phyloP scores from a whole-genome alignment of 2,113 vertebrate genomes.

The Engraulis encrasicolus region DNA sequence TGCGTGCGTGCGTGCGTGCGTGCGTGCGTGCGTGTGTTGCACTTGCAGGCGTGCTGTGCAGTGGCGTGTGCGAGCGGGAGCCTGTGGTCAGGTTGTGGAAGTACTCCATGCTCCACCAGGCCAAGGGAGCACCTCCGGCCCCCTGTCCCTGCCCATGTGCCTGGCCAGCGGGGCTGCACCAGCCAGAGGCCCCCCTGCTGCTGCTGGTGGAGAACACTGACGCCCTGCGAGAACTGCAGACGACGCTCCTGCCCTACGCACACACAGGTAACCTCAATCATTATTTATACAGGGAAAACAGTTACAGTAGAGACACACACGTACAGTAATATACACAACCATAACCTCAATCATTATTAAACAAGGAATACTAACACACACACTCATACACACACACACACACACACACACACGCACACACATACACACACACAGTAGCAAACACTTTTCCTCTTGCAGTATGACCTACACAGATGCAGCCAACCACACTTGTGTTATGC shows the following conservation, averaged over 20 bases:
- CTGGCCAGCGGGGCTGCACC: slow-evolving; percentile 9
- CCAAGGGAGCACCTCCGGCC: not conserved
- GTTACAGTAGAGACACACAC: too few species aligned
- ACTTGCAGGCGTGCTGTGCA: slow-evolving; percentile 41
- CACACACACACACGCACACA: too few species aligned
- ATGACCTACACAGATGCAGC: too few species aligned
- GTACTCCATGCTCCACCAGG: not conserved
- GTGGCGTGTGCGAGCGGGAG: not conserved
- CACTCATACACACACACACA: too few species aligned
- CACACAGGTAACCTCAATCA: not conserved
- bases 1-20: too few species aligned
- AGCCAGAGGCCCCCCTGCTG: slow-evolving; percentile 22
- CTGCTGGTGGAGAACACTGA: slow-evolving; percentile 41
- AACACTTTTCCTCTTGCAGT: too few species aligned
- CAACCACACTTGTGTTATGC: too few species aligned
- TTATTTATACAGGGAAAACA: not conserved
- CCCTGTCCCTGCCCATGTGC: slow-evolving; percentile 42
- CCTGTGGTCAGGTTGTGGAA: slow-evolving; percentile 25
- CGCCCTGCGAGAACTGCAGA: slow-evolving; percentile 36
- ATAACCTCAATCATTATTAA: too few species aligned
- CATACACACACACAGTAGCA: too few species aligned
- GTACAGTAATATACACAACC: too few species aligned
- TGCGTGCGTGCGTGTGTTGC: too few species aligned
- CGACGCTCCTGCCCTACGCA: slow-evolving; percentile 47
- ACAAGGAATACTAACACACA: too few species aligned